A percentile compares a stretch with the other conserved stretches of the same genome.
Conservation (phyloP, 1,140 invertebrate genomes). For the Cecropterus lyciades region DNA sequence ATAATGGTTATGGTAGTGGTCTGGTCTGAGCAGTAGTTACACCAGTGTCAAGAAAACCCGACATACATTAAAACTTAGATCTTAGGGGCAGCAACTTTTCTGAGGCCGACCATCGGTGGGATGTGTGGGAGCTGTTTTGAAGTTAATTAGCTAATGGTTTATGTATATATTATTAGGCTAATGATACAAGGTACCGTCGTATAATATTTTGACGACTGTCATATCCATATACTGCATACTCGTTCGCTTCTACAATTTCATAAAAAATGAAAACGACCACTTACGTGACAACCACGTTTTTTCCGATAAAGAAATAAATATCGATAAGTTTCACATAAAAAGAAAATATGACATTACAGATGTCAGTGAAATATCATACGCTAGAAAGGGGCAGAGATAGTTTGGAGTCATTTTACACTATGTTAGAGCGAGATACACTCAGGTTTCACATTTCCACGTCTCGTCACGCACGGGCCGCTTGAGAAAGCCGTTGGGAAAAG, state of each 20-base stretch:
- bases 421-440: slow-evolving; percentile 29
- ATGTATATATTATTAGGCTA: too few relatives aligned
- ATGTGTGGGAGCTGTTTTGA: too few relatives aligned
- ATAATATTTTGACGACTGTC: too few relatives aligned
- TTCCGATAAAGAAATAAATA: slow-evolving; percentile 5
- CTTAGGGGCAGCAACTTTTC: too few relatives aligned
- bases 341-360: slow-evolving; percentile 18
- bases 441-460: slow-evolving; percentile 28
- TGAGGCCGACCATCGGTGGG: too few relatives aligned
- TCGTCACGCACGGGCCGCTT: slow-evolving; percentile 41
- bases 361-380: slow-evolving; percentile 18
- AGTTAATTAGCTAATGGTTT: too few relatives aligned
- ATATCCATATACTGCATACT: too few relatives aligned
- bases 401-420: not conserved
- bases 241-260: not conserved
- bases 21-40: too few relatives aligned
- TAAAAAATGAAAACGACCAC: not conserved
- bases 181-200: too few relatives aligned
- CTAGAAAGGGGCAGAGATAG: not conserved
- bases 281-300: slow-evolving; percentile 4
- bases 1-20: too few relatives aligned
- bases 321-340: slow-evolving; percentile 25
- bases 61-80: too few relatives aligned
- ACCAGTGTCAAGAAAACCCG: too few relatives aligned
- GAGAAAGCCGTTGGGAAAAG: slow-evolving; percentile 49